Evolutionary conservation across 1,140 invertebrate species (phyloP).

Genomic region (Drosophila kurseongensis): DNA sequence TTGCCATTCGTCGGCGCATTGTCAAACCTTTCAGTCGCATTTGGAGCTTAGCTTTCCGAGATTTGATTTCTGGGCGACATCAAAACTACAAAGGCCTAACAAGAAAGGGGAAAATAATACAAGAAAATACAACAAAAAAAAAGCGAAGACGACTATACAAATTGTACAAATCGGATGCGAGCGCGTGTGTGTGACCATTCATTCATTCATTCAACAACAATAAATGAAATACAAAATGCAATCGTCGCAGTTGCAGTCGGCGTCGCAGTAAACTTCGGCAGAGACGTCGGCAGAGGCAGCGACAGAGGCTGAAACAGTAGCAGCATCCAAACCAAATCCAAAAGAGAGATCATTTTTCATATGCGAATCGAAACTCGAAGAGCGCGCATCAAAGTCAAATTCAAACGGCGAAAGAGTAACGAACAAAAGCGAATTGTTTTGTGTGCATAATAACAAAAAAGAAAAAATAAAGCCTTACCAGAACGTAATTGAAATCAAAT

Average conservation of each 20-base stretch:
- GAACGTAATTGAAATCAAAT: slow-evolving; percentile 81
- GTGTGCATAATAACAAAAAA: slow-evolving; percentile 42
- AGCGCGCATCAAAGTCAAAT: slow-evolving; percentile 78
- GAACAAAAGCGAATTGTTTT: slow-evolving; percentile 59
- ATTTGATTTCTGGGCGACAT: slow-evolving; percentile 22
- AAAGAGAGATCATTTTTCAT: slow-evolving; percentile 73
- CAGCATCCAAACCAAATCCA: slow-evolving; percentile 32
- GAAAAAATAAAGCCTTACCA: slow-evolving; percentile 17
- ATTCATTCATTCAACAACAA: slow-evolving; percentile 70
- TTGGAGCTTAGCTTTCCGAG: slow-evolving; percentile 28
- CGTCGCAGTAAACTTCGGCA: slow-evolving; percentile 42
- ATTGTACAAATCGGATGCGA: slow-evolving; percentile 54
- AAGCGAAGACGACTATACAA: slow-evolving; percentile 56
- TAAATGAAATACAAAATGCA: slow-evolving; percentile 63
- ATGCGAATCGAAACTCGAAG: slow-evolving; percentile 78
- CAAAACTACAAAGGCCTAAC: neutral
- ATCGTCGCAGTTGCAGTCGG: slow-evolving; percentile 28
- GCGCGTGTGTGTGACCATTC: slow-evolving; percentile 39
- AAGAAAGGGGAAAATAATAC: slow-evolving; percentile 7
- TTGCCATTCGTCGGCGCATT: slow-evolving; percentile 76
- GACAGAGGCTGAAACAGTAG: slow-evolving; percentile 32
- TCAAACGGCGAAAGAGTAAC: slow-evolving; percentile 64
- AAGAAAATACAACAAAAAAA: slow-evolving; percentile 13
- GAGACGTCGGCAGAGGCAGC: slow-evolving; percentile 25
- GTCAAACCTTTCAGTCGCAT: slow-evolving; percentile 77